phyloP scores from a whole-genome alignment of 1,140 invertebrate species.

The Augochlora pura region DNA sequence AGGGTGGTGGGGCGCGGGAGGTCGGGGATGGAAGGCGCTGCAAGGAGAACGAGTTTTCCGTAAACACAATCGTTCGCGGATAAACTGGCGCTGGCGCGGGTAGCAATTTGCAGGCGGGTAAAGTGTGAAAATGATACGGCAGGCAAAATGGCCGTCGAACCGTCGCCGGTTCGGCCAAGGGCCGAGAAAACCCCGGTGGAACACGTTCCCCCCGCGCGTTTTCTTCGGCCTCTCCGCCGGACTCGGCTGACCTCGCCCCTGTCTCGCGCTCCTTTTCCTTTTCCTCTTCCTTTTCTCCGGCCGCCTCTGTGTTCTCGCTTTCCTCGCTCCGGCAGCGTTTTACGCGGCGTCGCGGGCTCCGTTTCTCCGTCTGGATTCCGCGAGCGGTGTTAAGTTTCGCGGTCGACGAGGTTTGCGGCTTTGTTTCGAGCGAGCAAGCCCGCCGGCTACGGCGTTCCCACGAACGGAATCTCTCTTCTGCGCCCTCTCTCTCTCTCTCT shows the following conservation, averaged over 20 bases:
- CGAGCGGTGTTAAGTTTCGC: slow-evolving; percentile 72
- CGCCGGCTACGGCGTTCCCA: slow-evolving; percentile 59
- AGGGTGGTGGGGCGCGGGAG: too few relatives aligned
- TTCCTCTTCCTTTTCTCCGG: slow-evolving; percentile 16
- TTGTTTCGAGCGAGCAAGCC: slow-evolving; percentile 63
- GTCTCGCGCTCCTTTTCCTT: too few relatives aligned
- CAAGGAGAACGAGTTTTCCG: too few relatives aligned
- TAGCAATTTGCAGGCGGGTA: not conserved
- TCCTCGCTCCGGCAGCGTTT: slow-evolving; percentile 22
- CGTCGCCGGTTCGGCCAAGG: not conserved
- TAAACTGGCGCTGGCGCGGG: too few relatives aligned
- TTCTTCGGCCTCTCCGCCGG: not conserved
- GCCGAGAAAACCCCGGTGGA: not conserved
- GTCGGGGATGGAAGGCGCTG: too few relatives aligned
- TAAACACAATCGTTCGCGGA: too few relatives aligned
- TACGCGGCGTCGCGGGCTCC: slow-evolving; percentile 22
- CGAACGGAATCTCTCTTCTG: slow-evolving; percentile 45
- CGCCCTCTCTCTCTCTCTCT: slow-evolving; percentile 35
- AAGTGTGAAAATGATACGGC: not conserved
- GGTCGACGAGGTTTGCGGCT: slow-evolving; percentile 66
- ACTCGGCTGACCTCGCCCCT: not conserved
- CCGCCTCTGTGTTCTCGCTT: slow-evolving; percentile 10
- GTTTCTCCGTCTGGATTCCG: slow-evolving; percentile 62
- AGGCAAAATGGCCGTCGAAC: not conserved
- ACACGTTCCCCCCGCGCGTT: not conserved